Base-by-base conservation (phyloP, 1,140 invertebrate genomes). In the Ctenoplectra terminalis region DNA sequence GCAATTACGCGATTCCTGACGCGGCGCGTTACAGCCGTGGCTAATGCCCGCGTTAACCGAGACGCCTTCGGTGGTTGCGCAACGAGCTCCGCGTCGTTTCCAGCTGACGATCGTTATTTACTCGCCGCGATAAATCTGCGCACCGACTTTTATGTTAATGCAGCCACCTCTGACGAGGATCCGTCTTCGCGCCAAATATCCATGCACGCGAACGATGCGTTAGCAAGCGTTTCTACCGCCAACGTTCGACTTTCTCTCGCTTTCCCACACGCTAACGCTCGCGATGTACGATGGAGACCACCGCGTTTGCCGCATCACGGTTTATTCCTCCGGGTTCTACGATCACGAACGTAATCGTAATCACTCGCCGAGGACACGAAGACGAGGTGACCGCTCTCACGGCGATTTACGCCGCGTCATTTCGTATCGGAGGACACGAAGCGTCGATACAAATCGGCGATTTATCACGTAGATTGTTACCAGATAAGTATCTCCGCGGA, bases 381-480 rank as follows among this genome's bases (percentile, higher is more conserved):
- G 34, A 37, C 23, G 61, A 63, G 52, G 15, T 13, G 26, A 15
- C 6, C 48, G 15, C 15, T 48, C 58, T 7, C 31, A 9, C 9
- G 23, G 4, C 46, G 46, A 46, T 67, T 66, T 67, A 58, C 40
- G 61, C 56, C 26, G 46, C 58, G 76, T 34, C 37, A 17, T 56
- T 20, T 26, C 58, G 60, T 37, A 52, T 63, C 50, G 71, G 52
- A n/a, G 43, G 60, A 76, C 80, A 29, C 20, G 13, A 71, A 75
- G 60, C 73, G 74, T 75, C 64, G 85, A 88, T 83, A 90, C 81
- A 89, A 90, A 90, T 88, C 88, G 81, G 69, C 86, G 80, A 90
- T 90, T 90, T 87, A 90, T 90, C 89, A 90, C 81, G 72, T 69
- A 81, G 84, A 87, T 87, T 58, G 86, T 83, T 87, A 81, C 54